phyloP scores from a whole-genome alignment of 2,113 vertebrate genomes.

The Bagarius yarrelli region DNA sequence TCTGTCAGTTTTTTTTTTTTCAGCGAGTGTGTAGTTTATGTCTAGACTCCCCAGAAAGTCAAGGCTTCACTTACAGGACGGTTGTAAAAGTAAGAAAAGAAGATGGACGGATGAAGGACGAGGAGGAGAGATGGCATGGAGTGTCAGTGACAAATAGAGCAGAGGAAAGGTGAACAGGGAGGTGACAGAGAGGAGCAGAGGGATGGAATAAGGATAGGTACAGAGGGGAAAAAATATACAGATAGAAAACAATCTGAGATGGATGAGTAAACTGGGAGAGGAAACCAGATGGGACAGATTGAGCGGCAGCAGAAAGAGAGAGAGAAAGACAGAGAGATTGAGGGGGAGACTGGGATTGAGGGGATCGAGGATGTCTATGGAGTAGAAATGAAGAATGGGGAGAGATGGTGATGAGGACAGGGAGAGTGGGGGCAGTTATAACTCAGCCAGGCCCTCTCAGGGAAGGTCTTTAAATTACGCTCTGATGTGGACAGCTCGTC shows the following conservation, averaged over 20 bases:
- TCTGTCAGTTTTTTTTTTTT: no score
- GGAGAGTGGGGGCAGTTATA: conserved; percentile 61
- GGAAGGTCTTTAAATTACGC: conserved; percentile 71
- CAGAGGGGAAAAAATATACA: conserved; percentile 28
- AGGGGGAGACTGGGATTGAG: neutral
- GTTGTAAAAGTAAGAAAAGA: neutral
- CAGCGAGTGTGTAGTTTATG: neutral
- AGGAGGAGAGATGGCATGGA: conserved; percentile 15
- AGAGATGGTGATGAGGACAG: conserved; percentile 15
- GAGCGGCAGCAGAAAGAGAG: conserved; percentile 30
- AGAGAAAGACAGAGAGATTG: conserved; percentile 23
- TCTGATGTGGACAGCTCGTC: conserved; percentile 72
- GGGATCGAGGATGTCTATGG: neutral
- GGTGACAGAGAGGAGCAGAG: conserved; percentile 31
- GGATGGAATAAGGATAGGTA: conserved; percentile 28
- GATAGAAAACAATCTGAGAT: conserved; percentile 26
- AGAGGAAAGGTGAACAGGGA: conserved; percentile 48
- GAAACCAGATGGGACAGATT: conserved; percentile 19
- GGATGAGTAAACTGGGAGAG: conserved; percentile 9
- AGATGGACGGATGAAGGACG: neutral
- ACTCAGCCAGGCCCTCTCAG: conserved; percentile 65
- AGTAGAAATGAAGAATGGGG: conserved; percentile 19
- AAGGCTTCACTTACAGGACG: neutral
- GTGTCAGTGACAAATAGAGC: conserved; percentile 42
- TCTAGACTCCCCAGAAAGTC: neutral